These are phyloP conservation scores for Sarcophaga caerulescens DNA, from an alignment of 2,888 invertebrate species.

Conservation along the genomic window DNA sequence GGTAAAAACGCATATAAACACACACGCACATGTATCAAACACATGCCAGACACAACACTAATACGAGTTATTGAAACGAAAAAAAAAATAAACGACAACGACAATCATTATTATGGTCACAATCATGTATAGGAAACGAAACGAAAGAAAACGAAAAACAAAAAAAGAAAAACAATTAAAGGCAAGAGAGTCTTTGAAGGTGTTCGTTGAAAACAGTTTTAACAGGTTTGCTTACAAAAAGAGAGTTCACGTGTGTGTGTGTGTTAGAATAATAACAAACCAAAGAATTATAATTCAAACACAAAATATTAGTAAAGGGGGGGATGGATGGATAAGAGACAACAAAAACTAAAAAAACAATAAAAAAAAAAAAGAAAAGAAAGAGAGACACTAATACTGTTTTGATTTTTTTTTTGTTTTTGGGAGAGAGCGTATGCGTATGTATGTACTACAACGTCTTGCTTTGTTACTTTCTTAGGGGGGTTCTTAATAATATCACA, in stretches of 20 bases:
- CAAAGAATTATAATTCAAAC: background rate
- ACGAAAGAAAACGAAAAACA: background rate
- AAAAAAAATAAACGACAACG: slow-evolving; percentile 33
- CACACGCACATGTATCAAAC: slow-evolving; percentile 10
- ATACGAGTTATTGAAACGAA: slow-evolving; percentile 46
- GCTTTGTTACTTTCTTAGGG: background rate
- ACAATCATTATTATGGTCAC: slow-evolving; percentile 65
- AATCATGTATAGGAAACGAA: slow-evolving; percentile 38
- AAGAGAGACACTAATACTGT: too few species aligned
- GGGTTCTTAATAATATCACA: background rate
- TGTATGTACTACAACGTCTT: too few species aligned
- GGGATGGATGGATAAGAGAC: too few species aligned
- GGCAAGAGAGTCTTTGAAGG: slow-evolving; percentile 43
- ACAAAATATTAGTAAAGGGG: background rate
- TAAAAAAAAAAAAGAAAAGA: too few species aligned
- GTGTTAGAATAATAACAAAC: background rate
- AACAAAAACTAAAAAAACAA: too few species aligned
- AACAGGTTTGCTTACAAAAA: slow-evolving; percentile 25
- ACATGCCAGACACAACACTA: slow-evolving; percentile 6
- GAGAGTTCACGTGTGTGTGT: background rate
- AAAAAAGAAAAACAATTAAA: background rate
- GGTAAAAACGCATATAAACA: slow-evolving; percentile 9
- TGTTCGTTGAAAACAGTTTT: slow-evolving; percentile 28
- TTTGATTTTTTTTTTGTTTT: background rate
- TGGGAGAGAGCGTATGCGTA: too few species aligned